Evolutionary conservation across 2,113 vertebrate species (phyloP), one percentile per base, ranked within the genome.

Genomic region (Cepphus grylle): DNA sequence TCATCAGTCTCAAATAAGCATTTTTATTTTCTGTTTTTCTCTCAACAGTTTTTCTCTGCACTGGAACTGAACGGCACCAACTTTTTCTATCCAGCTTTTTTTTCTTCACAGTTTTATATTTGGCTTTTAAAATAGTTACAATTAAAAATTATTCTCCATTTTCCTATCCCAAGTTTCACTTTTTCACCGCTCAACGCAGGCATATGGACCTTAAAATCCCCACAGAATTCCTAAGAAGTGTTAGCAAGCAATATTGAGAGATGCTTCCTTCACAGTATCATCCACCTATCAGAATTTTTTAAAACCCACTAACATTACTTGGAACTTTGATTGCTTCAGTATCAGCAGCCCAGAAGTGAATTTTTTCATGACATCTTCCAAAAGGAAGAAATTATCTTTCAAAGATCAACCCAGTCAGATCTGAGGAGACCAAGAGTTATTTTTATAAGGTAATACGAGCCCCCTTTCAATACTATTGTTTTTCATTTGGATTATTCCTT

Each of bases 391-490:
- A 43, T 10, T 4, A 15, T 47, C 20, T 61, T 90, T 65, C 74
- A 36, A 65, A 74, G 40, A 70, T n/a, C 27, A 90, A 1, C 15
- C 23, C 5, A 36, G 19, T 66, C 38, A 47, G 16, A 47, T 52
- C 15, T 52, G 26, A 81, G 20, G n/a, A 92, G 70, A 59, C 11
- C 49, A 81, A 58, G 8, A 92, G 29, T 21, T 50, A 58, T 55
- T 71, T 94, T 80, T 59, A 65, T 29, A n/a, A 84, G 5, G 8
- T 38, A 50, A 9, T 63, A 19, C 53, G 18, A 93, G 50, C 3
- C 1, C 5, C 9, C 2, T 23, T 73, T 38, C 29, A 65, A 63
- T 29, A 27, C 0, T 0, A 1, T 25, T 56, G 11, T 1, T 9
- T 82, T 88, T 34, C 8, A 49, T 40, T 80, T 45, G 3, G 9